Percentiles rank a stretch among this genome's conserved stretches.
Evolutionary conservation across 2,888 invertebrate species (phyloP).

Genomic region (Drosophila pseudotakahashii): DNA sequence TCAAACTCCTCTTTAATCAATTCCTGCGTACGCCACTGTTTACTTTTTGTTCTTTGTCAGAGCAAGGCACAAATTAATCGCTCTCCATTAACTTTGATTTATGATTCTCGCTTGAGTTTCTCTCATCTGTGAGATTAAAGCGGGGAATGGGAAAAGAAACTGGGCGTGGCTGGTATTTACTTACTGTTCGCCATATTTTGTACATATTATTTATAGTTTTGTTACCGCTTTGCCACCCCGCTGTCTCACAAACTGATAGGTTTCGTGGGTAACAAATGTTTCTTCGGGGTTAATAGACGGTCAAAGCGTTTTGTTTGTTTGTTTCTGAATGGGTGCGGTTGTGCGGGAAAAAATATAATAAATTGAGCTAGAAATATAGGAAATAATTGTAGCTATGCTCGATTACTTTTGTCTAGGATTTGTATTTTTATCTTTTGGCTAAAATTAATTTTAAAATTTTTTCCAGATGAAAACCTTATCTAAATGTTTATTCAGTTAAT

Average conservation of each 20-base stretch:
- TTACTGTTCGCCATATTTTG: slow-evolving; percentile 60
- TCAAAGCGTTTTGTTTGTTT: slow-evolving; percentile 32
- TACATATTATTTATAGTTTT: slow-evolving; percentile 72
- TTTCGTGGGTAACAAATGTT: slow-evolving; percentile 59
- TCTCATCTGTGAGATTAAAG: slow-evolving; percentile 23
- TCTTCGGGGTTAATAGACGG: slow-evolving; percentile 52
- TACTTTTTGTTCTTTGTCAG: slow-evolving; percentile 19
- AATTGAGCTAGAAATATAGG: not conserved
- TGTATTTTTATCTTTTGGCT: too few species aligned
- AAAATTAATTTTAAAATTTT: too few species aligned
- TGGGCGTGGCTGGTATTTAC: slow-evolving; percentile 43
- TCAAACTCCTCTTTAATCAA: not conserved
- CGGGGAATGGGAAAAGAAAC: slow-evolving; percentile 2
- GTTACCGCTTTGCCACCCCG: slow-evolving; percentile 19
- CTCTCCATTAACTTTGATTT: slow-evolving; percentile 71
- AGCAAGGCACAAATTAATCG: slow-evolving; percentile 68
- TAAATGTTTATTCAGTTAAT: slow-evolving; percentile 1
- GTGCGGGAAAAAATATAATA: not conserved
- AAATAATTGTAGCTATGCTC: too few species aligned
- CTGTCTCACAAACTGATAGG: slow-evolving; percentile 7
- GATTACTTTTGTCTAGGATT: too few species aligned
- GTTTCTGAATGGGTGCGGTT: not conserved
- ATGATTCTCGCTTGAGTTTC: slow-evolving; percentile 46
- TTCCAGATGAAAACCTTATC: not conserved
- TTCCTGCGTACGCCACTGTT: not conserved